Evolutionary conservation across 2,113 vertebrate species (phyloP).

Genomic region (Rhagologus leucostigma): DNA sequence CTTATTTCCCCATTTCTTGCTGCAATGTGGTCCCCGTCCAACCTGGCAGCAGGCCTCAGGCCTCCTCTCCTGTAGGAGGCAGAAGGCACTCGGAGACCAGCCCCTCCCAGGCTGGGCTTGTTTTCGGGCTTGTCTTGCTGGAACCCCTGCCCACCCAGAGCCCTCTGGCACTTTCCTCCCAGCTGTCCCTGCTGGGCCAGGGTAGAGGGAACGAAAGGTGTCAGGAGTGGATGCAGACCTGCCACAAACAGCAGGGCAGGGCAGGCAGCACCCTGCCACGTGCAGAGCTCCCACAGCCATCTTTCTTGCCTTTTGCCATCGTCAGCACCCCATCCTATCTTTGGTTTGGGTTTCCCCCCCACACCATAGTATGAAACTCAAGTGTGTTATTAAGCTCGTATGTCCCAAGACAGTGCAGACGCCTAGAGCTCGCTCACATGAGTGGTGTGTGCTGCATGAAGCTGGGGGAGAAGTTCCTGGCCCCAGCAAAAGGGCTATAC

Average conservation of each 20-base stretch:
- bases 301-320: background rate
- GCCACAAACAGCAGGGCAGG: background rate
- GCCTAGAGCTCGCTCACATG: rapidly evolving
- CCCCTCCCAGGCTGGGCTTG: rapidly evolving
- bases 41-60: rapidly evolving
- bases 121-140: background rate
- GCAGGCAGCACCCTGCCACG: rapidly evolving
- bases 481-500: rapidly evolving
- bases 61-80: rapidly evolving
- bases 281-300: rapidly evolving
- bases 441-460: rapidly evolving
- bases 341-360: rapidly evolving
- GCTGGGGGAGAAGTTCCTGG: rapidly evolving
- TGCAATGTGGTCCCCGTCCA: rapidly evolving
- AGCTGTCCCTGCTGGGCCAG: rapidly evolving
- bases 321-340: too few species aligned
- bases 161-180: background rate
- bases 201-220: background rate
- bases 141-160: background rate
- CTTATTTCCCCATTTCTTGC: background rate
- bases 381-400: rapidly evolving
- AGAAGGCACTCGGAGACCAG: rapidly evolving
- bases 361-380: background rate
- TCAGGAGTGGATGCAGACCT: rapidly evolving
- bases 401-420: background rate